Percentiles rank a stretch among this genome's conserved stretches.
These are phyloP conservation scores for Drosophila seguyi DNA, from an alignment of 1,140 invertebrate species.

Conservation along the genomic window DNA sequence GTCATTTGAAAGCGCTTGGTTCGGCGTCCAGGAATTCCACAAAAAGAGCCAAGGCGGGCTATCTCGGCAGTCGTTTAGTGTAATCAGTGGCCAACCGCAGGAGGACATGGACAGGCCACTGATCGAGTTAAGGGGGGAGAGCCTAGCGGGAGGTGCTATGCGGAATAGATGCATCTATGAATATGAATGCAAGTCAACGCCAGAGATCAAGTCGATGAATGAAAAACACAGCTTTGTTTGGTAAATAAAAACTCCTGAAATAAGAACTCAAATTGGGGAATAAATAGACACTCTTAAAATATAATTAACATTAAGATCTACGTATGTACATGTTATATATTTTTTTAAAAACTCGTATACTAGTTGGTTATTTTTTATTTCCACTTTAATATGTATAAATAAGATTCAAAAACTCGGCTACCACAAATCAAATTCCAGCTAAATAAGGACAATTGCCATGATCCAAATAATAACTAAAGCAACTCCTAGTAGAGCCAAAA, in stretches of 20 bases:
- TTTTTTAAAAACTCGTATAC: too few relatives aligned
- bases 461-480: background rate
- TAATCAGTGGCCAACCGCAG: slow-evolving; percentile 60
- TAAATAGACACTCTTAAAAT: background rate
- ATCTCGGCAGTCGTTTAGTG: slow-evolving; percentile 70
- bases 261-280: background rate
- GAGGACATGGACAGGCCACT: slow-evolving; percentile 26
- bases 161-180: slow-evolving; percentile 39
- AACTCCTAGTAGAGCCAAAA: background rate
- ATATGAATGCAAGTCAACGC: slow-evolving; percentile 49
- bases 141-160: background rate
- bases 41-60: slow-evolving; percentile 43
- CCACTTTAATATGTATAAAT: background rate
- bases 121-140: background rate
- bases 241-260: background rate
- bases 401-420: background rate
- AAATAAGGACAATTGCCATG: slow-evolving; percentile 1
- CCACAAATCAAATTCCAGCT: background rate
- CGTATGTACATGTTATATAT: too few relatives aligned
- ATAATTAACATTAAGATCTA: too few relatives aligned
- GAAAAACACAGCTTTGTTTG: background rate
- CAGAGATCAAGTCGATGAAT: slow-evolving; percentile 29
- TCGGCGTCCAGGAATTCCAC: slow-evolving; percentile 61
- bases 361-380: background rate
- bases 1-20: slow-evolving; percentile 60